These are phyloP conservation scores for Macquaria ambigua DNA, from an alignment of 2,113 vertebrate species.

Conservation along the genomic window DNA sequence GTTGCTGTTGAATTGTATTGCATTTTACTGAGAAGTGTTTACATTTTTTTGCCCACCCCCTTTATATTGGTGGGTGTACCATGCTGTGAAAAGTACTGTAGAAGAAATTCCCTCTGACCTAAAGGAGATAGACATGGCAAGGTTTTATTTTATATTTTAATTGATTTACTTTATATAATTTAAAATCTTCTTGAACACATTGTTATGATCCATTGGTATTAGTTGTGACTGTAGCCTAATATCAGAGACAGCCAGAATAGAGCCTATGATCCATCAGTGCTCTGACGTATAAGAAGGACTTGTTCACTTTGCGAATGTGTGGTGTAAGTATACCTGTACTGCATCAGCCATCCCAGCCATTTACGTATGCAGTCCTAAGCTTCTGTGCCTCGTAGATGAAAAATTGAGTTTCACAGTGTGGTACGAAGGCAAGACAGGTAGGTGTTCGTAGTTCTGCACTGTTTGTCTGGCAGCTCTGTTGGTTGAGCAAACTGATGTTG, in stretches of 20 bases:
- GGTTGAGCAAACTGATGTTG: conserved; percentile 74
- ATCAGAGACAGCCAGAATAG: not conserved
- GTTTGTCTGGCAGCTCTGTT: conserved; percentile 71
- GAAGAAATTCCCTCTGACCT: not conserved
- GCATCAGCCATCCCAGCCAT: not conserved
- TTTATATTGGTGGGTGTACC: not conserved
- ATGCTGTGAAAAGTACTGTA: not conserved
- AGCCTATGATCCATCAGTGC: not conserved
- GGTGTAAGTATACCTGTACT: not conserved
- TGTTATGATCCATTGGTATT: not conserved
- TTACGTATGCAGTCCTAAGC: not conserved
- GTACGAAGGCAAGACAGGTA: conserved; percentile 48
- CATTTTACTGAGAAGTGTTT: not conserved
- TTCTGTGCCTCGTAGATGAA: conserved; percentile 8
- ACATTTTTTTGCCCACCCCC: not conserved
- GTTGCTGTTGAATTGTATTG: not conserved
- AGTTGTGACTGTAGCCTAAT: not conserved
- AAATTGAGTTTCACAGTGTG: conserved; percentile 45
- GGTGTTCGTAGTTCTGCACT: conserved; percentile 63
- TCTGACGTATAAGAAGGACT: not conserved
- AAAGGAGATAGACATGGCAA: not conserved
- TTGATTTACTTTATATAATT: not conserved
- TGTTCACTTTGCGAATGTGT: conserved; percentile 6
- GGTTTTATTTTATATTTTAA: not conserved
- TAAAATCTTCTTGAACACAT: not conserved